A percentile compares a stretch with the other conserved stretches of the same genome.
Evolutionary conservation across 1,140 invertebrate species (phyloP).

Genomic region (Medauroidea extradentata): DNA sequence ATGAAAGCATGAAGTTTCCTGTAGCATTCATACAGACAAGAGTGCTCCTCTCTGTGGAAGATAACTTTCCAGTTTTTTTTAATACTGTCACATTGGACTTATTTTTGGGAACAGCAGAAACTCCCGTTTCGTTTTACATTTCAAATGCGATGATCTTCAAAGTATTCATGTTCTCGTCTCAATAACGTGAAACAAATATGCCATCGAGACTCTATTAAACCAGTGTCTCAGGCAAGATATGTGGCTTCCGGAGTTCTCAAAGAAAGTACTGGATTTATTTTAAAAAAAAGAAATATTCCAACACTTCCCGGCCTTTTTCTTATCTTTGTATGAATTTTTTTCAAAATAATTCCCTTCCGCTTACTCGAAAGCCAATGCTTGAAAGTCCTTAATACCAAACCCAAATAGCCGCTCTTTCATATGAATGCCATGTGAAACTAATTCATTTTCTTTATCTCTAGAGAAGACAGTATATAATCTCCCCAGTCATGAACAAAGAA

Average conservation of each 20-base stretch:
- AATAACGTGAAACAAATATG: conserved; percentile 24
- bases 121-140: conserved; percentile 41
- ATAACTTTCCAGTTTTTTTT: conserved; percentile 24
- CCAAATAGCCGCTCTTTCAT: conserved; percentile 20
- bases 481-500: no score
- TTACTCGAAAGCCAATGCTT: no score
- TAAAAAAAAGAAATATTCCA: conserved; percentile 32
- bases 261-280: conserved; percentile 29
- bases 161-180: conserved; percentile 5
- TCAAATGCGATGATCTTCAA: conserved; percentile 25
- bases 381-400: no score
- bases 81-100: conserved; percentile 14
- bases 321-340: conserved; percentile 15
- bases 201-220: conserved; percentile 32
- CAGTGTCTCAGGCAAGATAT: conserved; percentile 17
- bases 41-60: conserved; percentile 25
- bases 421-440: conserved; percentile 13
- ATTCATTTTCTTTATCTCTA: no score
- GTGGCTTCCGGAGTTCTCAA: conserved; percentile 10
- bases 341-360: conserved; percentile 20
- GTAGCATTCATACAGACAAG: conserved; percentile 28
- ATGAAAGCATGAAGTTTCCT: conserved; percentile 32
- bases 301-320: conserved; percentile 20
- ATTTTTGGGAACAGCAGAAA: conserved; percentile 29
- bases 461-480: no score